Evolutionary conservation across 2,797 vertebrate species (phyloP), one percentile per base, ranked within the genome.

Genomic region (Erethizon dorsatum): DNA sequence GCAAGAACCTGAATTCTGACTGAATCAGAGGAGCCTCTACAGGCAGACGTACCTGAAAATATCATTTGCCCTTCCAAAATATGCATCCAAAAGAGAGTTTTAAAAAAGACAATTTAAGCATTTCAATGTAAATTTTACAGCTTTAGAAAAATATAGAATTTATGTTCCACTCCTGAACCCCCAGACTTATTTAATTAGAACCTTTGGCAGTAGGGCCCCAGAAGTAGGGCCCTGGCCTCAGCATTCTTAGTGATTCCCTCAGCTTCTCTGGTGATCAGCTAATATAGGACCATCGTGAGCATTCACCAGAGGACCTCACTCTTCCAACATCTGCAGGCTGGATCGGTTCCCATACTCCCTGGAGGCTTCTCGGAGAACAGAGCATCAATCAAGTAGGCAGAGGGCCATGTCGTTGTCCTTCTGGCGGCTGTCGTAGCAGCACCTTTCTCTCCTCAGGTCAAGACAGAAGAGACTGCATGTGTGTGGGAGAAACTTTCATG

Each of bases 111-210:
- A 67, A 31, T 31, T 31, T 50, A 75, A 96, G 95, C 15, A 93
- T 93, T 86, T 89, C 13, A 18, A 6, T 94, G 54, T 77, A 97
- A 96, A 91, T 79, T 41, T 90, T 69, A 47, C 0, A 86, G 41
- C 14, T 77, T 85, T 86, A 56, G 11, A 87, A 95, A 90, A 94
- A 63, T 83, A 77, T 5, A 57, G n/a, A 80, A 54, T 91, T 91
- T 37, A 71, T 13, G 33, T 28, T 69, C 2, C 22, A 75, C 65
- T 50, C 18, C 45, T 52, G 56, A 11, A 2, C 7, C 2, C 41
- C 5, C 67, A 83, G 86, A 24, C 2, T 50, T 37, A 73, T 31
- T 71, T 83, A 83, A 45, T 59, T 79, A 80, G 59, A 93, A 57
- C 75, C 73, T 94, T 24, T 75, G 83, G 83, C 67, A 63, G 33